A percentile compares a stretch with the other conserved stretches of the same genome.
These are phyloP conservation scores for Brachyistius frenatus DNA, from an alignment of 2,113 vertebrate species.

Conservation along the genomic window DNA sequence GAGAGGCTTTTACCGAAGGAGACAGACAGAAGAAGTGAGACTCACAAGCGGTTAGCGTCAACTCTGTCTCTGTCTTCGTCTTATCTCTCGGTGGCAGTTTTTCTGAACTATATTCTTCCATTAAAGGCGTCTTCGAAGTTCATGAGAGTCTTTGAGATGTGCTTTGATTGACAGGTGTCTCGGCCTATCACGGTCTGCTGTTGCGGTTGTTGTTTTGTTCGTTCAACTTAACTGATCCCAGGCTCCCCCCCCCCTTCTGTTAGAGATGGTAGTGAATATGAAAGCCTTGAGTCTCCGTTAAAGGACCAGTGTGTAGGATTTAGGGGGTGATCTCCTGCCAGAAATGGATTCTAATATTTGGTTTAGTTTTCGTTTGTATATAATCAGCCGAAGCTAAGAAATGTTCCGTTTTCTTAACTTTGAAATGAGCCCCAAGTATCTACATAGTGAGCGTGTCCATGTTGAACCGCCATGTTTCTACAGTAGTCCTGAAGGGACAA, in stretches of 20 bases:
- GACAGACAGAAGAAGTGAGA: not conserved
- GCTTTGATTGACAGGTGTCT: conserved; percentile 4
- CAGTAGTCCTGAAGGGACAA: too few species aligned
- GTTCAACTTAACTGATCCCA: not conserved
- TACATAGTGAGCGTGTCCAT: too few species aligned
- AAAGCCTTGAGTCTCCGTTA: too few species aligned
- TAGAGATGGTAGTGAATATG: not conserved
- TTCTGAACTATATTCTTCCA: not conserved
- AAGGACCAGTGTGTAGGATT: too few species aligned
- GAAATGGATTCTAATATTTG: too few species aligned
- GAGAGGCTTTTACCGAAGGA: not conserved
- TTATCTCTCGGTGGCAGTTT: not conserved
- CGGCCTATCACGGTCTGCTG: not conserved
- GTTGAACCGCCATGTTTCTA: too few species aligned
- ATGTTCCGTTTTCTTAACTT: too few species aligned
- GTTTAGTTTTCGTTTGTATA: too few species aligned
- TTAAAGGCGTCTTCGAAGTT: not conserved
- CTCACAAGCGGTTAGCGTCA: not conserved
- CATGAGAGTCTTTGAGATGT: not conserved
- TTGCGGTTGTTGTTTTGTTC: not conserved
- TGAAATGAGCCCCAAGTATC: too few species aligned
- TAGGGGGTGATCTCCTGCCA: too few species aligned
- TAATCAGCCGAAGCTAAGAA: too few species aligned
- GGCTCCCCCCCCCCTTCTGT: not conserved
- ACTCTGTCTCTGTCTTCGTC: not conserved